A percentile compares a stretch with the other conserved stretches of the same genome.
These are phyloP conservation scores for Clepsis dumicolana DNA, from an alignment of 2,888 invertebrate genomes.

Conservation along the genomic window DNA sequence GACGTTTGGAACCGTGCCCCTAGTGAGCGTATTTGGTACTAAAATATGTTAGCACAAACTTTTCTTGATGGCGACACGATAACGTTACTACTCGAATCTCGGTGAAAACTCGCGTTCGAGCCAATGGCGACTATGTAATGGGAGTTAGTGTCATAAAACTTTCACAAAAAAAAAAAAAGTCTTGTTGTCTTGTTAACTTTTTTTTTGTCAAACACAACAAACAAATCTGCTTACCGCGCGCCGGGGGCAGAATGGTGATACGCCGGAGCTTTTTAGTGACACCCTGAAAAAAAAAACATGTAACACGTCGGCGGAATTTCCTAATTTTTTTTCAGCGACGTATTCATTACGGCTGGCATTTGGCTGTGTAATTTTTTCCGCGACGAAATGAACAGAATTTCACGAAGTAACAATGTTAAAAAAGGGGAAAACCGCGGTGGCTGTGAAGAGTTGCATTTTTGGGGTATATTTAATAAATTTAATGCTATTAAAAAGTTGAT, in stretches of 20 bases:
- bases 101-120: too few species aligned
- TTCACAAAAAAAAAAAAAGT: too few species aligned
- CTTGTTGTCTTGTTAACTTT: not conserved
- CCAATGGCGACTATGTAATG: too few species aligned
- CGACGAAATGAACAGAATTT: constrained; percentile 21
- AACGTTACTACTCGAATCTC: too few species aligned
- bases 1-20: too few species aligned
- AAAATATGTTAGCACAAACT: too few species aligned
- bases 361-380: constrained; percentile 26
- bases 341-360: constrained; percentile 30
- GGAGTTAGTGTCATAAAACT: too few species aligned
- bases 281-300: constrained; percentile 31
- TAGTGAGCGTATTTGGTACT: too few species aligned
- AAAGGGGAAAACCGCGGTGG: constrained; percentile 3
- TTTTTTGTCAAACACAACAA: constrained; percentile 3
- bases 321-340: constrained; percentile 29
- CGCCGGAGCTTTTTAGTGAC: constrained; percentile 22
- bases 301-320: constrained; percentile 13
- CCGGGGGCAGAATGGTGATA: constrained; percentile 24
- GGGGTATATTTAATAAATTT: too few species aligned
- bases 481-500: too few species aligned
- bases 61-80: too few species aligned
- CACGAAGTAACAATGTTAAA: constrained; percentile 11
- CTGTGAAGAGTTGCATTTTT: constrained; percentile 9
- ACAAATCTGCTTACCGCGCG: not conserved